Evolutionary conservation across 2,797 vertebrate genomes (phyloP).

Genomic region (Heterohyrax brucei): DNA sequence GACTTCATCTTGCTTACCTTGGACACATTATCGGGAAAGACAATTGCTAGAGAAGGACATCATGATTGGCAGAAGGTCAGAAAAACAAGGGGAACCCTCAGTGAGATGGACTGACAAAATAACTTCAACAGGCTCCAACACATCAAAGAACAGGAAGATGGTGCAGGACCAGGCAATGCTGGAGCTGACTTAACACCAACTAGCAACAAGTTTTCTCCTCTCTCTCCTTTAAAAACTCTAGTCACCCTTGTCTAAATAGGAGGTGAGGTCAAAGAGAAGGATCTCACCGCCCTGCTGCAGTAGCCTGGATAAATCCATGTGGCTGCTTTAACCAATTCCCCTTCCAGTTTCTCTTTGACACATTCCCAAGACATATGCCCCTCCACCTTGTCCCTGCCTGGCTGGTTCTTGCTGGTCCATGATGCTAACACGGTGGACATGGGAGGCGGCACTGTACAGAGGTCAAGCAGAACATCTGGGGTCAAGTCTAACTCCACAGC

Average conservation of each 20-base stretch:
- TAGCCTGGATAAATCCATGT: not conserved
- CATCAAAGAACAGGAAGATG: too few relatives aligned
- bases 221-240: not conserved
- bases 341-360: not conserved
- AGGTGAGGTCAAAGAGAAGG: not conserved
- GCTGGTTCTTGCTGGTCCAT: not conserved
- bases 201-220: not conserved
- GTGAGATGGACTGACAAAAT: too few relatives aligned
- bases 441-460: rapidly evolving
- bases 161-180: too few relatives aligned
- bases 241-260: not conserved
- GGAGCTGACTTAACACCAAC: too few relatives aligned
- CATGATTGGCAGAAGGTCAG: too few relatives aligned
- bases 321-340: not conserved
- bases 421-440: not conserved
- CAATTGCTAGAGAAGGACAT: too few relatives aligned
- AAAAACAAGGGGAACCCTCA: too few relatives aligned
- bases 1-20: too few relatives aligned
- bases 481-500: not conserved
- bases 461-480: not conserved
- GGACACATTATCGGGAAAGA: too few relatives aligned
- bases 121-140: too few relatives aligned
- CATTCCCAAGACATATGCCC: not conserved
- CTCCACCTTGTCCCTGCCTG: not conserved
- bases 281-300: not conserved